These are phyloP conservation scores for Halichoerus grypus DNA, from an alignment of 2,113 vertebrate species.

Conservation along the genomic window DNA sequence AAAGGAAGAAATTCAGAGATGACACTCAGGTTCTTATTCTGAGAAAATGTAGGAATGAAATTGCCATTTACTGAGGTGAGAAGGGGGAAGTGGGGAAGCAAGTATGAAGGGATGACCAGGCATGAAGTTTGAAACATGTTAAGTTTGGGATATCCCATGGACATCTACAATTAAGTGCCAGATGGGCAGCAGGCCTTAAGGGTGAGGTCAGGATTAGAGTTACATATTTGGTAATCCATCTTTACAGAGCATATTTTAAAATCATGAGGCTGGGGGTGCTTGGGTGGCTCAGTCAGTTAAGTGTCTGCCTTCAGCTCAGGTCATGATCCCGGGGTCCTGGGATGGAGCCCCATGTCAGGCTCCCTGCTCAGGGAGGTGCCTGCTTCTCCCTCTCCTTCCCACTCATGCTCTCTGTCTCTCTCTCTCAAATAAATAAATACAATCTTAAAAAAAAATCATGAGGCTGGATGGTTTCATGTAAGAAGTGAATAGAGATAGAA, in stretches of 20 bases:
- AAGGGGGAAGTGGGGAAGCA: not conserved
- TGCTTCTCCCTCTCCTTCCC: not conserved
- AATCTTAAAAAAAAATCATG: not conserved
- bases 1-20: not conserved
- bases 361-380: not conserved
- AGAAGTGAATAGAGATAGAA: not conserved
- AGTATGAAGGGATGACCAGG: not conserved
- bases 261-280: not conserved
- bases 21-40: not conserved
- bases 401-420: not conserved
- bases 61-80: not conserved
- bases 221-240: not conserved
- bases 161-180: rapidly evolving
- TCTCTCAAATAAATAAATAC: not conserved
- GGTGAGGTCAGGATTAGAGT: no score
- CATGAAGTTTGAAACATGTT: not conserved
- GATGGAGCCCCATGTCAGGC: no score
- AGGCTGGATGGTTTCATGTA: not conserved
- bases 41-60: not conserved
- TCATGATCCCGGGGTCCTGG: not conserved
- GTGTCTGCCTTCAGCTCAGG: not conserved
- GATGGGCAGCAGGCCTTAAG: no score
- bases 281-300: not conserved
- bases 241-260: not conserved
- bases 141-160: not conserved